These are phyloP conservation scores for Leucophenga maculata DNA, from an alignment of 2,888 invertebrate genomes.

Conservation along the genomic window DNA sequence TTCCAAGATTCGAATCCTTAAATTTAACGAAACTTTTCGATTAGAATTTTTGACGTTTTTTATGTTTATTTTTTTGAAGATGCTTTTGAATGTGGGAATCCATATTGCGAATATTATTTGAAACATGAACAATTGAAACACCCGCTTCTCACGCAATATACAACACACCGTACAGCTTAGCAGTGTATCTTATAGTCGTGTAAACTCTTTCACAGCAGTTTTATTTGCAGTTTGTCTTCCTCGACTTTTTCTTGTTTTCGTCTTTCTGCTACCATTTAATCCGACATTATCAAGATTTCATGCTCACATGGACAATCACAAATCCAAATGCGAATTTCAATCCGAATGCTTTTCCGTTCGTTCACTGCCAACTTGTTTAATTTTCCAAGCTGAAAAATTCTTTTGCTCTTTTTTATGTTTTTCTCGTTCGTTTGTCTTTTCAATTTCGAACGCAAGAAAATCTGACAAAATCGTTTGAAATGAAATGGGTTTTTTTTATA, in stretches of 20 bases:
- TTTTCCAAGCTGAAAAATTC: not conserved
- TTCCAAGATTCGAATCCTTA: too few relatives aligned
- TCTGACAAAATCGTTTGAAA: not conserved
- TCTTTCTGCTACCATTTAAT: conserved; percentile 12
- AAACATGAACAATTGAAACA: too few relatives aligned
- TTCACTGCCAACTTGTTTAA: not conserved
- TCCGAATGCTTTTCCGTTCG: not conserved
- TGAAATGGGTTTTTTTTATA: not conserved
- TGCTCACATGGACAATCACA: conserved; percentile 19
- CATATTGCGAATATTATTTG: too few relatives aligned
- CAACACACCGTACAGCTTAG: not conserved
- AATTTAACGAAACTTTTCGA: too few relatives aligned
- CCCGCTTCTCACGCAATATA: too few relatives aligned
- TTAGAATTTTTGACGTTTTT: too few relatives aligned
- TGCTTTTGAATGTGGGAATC: too few relatives aligned
- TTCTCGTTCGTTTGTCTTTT: not conserved
- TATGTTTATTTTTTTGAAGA: too few relatives aligned
- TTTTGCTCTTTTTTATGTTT: not conserved
- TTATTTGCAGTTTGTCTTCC: not conserved
- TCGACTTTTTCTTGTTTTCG: too few relatives aligned
- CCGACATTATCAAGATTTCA: conserved; percentile 22
- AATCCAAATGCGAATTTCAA: not conserved
- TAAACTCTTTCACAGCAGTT: not conserved
- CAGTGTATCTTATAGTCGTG: too few relatives aligned
- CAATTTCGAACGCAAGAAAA: not conserved